These are phyloP conservation scores for Drosophila eugracilis DNA, from an alignment of 1,140 invertebrate genomes.

Conservation along the genomic window DNA sequence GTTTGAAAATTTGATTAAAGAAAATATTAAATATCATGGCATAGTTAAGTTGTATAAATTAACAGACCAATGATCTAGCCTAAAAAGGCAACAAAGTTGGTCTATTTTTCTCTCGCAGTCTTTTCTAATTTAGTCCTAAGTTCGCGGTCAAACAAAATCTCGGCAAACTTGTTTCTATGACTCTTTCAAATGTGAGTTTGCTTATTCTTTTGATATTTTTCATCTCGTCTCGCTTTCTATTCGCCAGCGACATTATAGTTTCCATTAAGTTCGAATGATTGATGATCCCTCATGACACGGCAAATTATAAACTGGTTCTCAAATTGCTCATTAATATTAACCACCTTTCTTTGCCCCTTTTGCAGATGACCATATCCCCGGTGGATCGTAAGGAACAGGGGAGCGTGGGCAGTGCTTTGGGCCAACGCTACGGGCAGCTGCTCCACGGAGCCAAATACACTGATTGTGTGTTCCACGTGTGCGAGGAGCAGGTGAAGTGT, in stretches of 20 bases:
- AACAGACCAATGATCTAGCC: no score
- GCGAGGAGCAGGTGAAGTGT: conserved; percentile 64
- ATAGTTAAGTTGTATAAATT: no score
- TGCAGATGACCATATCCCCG: conserved; percentile 53
- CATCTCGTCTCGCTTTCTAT: conserved; percentile 33
- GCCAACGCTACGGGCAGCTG: conserved; percentile 70
- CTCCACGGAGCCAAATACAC: conserved; percentile 67
- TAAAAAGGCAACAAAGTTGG: no score
- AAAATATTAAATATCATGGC: not conserved
- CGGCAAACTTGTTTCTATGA: conserved; percentile 15
- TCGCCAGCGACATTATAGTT: conserved; percentile 19
- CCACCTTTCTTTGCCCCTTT: conserved; percentile 23
- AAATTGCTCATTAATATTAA: conserved; percentile 10
- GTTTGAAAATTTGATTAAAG: not conserved
- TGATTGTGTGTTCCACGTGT: conserved; percentile 78
- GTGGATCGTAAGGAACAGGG: conserved; percentile 58
- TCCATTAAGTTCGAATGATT: conserved; percentile 27
- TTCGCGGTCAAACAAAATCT: conserved; percentile 24
- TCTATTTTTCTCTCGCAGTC: no score
- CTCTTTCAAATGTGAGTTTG: no score
- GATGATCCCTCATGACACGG: conserved; percentile 1
- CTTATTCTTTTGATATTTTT: conserved; percentile 1
- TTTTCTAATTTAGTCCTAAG: not conserved
- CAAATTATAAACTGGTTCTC: conserved; percentile 51
- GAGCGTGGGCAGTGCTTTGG: conserved; percentile 35